Conservation (phyloP, 2,797 vertebrate species). For the Austrolebias charrua region DNA sequence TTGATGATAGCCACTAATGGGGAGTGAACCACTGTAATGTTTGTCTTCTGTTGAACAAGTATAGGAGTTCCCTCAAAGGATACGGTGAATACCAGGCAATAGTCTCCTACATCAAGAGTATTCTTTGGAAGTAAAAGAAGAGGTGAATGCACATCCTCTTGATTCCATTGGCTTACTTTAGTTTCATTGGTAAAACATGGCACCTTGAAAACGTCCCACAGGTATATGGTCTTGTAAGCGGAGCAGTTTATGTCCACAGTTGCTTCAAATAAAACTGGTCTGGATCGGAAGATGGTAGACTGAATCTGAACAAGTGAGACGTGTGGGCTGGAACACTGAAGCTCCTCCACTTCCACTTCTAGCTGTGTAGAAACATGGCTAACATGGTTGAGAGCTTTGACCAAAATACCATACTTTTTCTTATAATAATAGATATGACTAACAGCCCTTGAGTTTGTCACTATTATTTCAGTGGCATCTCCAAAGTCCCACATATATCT, state of each 20-base stretch:
- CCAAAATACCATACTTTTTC: conserved; percentile 61
- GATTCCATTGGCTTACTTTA: conserved; percentile 42
- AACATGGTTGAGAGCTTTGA: conserved; percentile 75
- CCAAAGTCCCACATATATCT: conserved; percentile 79
- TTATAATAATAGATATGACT: conserved; percentile 64
- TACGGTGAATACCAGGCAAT: conserved; percentile 76
- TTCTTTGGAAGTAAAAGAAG: conserved; percentile 73
- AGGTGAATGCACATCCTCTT: conserved; percentile 55
- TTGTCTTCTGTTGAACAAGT: conserved; percentile 33
- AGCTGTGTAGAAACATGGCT: conserved; percentile 62
- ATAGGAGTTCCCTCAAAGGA: conserved; percentile 75
- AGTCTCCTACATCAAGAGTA: conserved; percentile 66
- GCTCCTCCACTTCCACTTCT: conserved; percentile 58
- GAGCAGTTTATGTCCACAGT: conserved; percentile 74
- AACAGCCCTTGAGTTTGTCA: conserved; percentile 44
- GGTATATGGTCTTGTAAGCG: conserved; percentile 73
- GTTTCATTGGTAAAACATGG: conserved; percentile 44
- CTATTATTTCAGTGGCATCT: conserved; percentile 49
- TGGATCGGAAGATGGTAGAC: conserved; percentile 64
- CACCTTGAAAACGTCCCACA: conserved; percentile 73
- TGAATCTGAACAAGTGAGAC: conserved; percentile 63
- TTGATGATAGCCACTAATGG: conserved; percentile 74
- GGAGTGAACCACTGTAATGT: conserved; percentile 71
- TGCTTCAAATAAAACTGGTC: conserved; percentile 77
- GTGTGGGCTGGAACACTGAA: conserved; percentile 68